Evolutionary conservation across 1,140 invertebrate species (phyloP).

Genomic region (Helicorthomorpha holstii): DNA sequence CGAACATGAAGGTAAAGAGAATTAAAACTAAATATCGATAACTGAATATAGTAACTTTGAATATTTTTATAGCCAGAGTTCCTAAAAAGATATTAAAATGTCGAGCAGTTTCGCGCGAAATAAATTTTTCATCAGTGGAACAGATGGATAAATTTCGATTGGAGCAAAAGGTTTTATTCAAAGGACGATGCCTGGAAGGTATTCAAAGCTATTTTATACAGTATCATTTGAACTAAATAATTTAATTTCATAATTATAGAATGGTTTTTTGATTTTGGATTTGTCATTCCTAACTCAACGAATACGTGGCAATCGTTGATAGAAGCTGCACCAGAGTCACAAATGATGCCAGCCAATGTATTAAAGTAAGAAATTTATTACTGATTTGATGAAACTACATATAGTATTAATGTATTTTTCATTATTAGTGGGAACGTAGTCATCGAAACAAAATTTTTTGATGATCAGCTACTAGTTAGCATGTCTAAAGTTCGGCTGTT

Average conservation of each 20-base stretch:
- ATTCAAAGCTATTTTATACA: neutral
- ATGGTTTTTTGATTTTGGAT: constrained; percentile 99
- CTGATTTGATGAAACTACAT: neutral
- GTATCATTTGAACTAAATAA: neutral
- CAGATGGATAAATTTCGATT: constrained; percentile 91
- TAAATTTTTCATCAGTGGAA: constrained; percentile 95
- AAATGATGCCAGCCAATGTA: constrained; percentile 98
- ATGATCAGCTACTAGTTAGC: constrained; percentile 84
- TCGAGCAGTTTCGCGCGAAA: constrained; percentile 85
- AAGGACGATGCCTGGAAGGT: constrained; percentile 28
- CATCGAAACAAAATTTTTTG: constrained; percentile 97
- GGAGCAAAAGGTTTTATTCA: constrained; percentile 75
- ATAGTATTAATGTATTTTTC: constrained; percentile 17
- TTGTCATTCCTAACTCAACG: constrained; percentile 94
- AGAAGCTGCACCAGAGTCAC: constrained; percentile 94
- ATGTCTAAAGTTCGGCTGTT: constrained; percentile 89
- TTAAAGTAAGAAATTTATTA: constrained; percentile 52
- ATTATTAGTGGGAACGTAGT: constrained; percentile 88
- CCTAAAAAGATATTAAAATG: constrained; percentile 94
- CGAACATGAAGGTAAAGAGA: constrained; percentile 64
- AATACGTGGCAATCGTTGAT: constrained; percentile 99
- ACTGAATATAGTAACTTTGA: neutral
- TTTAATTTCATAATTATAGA: constrained; percentile 32
- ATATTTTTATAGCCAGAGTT: constrained; percentile 49
- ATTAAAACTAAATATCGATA: neutral